Evolutionary conservation across 2,888 invertebrate genomes (phyloP), one percentile per base, ranked within the genome.

Genomic region (Gibbula magus): DNA sequence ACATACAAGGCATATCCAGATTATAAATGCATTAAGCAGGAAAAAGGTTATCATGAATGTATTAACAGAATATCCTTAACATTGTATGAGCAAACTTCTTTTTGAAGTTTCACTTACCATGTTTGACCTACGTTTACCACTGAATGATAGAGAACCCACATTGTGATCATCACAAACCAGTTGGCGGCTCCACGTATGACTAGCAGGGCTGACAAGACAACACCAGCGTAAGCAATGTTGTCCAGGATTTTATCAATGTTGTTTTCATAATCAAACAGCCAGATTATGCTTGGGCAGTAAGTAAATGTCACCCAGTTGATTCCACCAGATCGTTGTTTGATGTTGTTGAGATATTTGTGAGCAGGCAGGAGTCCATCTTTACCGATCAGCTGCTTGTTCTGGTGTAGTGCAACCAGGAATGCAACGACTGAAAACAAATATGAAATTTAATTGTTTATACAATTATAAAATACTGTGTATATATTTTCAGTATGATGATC

Each of bases 81-180:
- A 35, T 3, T 35, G 3, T 35, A 35, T 35, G 45, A 13, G n/a
- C n/a, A n/a, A n/a, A n/a, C n/a, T 45, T 45, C 13, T 13, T 10
- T 10, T 5, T 5, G 35, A 18, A 73, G 18, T 51, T 3, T n/a
- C 20, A 79, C 89, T 85, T 82, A 91, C 92, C 92, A 92, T 81
- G 87, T 85, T 78, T 91, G 91, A 29, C 92, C 92, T 73, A 92
- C 89, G 83, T 92, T 92, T n/a, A 92, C 92, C n/a, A 93, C 83
- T 29, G 93, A 93, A 80, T 93, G 93, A 83, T 93, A 93, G 1
- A 93, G 86, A 16, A 90, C 77, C 93, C 93, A 93, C n/a, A 93
- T 85, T 2, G 84, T 22, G 13, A 91, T 54, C 91, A 93, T 90
- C 35, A 92, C 85, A 16, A 91, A 81, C 87, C 92, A 90, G 85